phyloP scores from a whole-genome alignment of 2,888 invertebrate species.

The Ophion ventricosus region DNA sequence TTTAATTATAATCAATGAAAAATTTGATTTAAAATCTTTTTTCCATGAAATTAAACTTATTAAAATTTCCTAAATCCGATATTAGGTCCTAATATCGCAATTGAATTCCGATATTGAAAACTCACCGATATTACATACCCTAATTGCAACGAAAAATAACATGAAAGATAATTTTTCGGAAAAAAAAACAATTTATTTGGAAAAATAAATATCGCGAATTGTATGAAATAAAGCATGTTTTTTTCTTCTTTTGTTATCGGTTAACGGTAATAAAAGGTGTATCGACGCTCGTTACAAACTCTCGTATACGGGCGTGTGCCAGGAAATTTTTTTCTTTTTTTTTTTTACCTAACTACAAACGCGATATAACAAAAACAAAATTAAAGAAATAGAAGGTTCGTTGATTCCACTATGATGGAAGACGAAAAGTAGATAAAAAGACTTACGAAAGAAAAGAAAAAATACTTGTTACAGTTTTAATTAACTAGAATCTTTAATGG shows the following conservation, averaged over 20 bases:
- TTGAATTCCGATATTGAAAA: no score
- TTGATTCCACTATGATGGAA: not conserved
- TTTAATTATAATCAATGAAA: no score
- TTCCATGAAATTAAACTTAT: no score
- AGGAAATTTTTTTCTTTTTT: slow-evolving; percentile 9
- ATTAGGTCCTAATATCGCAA: no score
- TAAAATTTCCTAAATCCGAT: no score
- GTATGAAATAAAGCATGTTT: slow-evolving; percentile 15
- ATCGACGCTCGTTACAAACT: slow-evolving; percentile 8
- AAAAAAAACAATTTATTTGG: slow-evolving; percentile 63
- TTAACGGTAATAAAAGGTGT: slow-evolving; percentile 14
- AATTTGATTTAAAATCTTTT: no score
- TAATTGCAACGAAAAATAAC: not conserved
- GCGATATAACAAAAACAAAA: not conserved
- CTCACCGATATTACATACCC: no score
- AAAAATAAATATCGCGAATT: slow-evolving; percentile 64
- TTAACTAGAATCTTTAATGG: not conserved
- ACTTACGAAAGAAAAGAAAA: not conserved
- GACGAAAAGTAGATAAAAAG: not conserved
- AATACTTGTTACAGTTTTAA: not conserved
- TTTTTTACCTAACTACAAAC: slow-evolving; percentile 11
- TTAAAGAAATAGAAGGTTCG: not conserved
- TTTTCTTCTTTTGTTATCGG: slow-evolving; percentile 37
- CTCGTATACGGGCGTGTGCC: not conserved
- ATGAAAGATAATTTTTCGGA: slow-evolving; percentile 8